Evolutionary conservation across 2,113 vertebrate species (phyloP).

Genomic region (Eubucco bourcierii): DNA sequence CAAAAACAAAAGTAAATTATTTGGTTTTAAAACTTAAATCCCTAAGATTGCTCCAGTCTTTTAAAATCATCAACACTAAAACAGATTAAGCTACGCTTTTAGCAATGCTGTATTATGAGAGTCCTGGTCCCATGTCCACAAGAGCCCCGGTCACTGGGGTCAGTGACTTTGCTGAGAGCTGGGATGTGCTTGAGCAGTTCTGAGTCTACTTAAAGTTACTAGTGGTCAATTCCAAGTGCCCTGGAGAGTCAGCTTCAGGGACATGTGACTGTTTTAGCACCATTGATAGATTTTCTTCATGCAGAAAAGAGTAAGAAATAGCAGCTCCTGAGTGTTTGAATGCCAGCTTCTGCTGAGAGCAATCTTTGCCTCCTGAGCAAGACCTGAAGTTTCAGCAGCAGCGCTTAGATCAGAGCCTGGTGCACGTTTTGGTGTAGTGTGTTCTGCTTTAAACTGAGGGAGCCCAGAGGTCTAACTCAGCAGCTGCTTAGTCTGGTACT

Average conservation of each 20-base stretch:
- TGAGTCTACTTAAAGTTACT: background rate
- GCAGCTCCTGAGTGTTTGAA: background rate
- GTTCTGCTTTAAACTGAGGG: background rate
- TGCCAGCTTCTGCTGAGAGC: background rate
- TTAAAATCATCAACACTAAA: background rate
- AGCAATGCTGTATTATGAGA: background rate
- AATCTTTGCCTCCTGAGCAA: rapidly evolving
- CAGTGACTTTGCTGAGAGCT: background rate
- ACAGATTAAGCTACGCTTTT: background rate
- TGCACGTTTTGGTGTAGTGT: rapidly evolving
- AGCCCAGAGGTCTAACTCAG: background rate
- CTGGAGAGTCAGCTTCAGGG: background rate
- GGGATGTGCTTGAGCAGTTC: background rate
- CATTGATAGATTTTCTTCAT: background rate
- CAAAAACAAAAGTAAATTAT: background rate
- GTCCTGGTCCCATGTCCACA: background rate
- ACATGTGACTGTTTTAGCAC: background rate
- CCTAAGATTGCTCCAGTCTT: background rate
- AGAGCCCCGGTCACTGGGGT: rapidly evolving
- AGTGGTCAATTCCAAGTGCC: background rate
- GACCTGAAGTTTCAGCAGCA: background rate
- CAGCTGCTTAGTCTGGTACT: too few relatives aligned
- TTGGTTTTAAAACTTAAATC: background rate
- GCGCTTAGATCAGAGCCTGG: background rate
- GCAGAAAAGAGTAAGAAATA: background rate